Base-by-base conservation (phyloP, 2,888 invertebrate species). In the Apodemia hepburni region DNA sequence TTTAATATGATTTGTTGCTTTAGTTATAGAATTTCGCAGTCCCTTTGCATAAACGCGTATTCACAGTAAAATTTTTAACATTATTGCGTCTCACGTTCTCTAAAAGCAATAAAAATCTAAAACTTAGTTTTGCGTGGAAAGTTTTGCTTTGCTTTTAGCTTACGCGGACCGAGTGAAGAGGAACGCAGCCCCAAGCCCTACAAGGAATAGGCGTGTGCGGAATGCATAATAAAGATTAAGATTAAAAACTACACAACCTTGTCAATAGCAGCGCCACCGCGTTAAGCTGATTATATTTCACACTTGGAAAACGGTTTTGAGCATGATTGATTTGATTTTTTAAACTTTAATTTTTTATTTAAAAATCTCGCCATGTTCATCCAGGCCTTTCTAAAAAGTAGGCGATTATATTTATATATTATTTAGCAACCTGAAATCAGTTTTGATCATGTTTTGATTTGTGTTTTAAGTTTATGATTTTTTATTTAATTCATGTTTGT, bases 231-330 rank as follows among this genome's bases (percentile, higher is more conserved):
- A 83, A 78, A 85, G 82, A 76, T 79, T 82, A 77, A 85, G 86
- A 90, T 90, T 91, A 91, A 89, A 90, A 91, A 88, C 87, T 89
- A 86, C 81, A 85, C 80, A 85, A 84, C 79, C 85, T 78, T 87
- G 88, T 88, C 89, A 85, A 87, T 85, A 84, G 69, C 85, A 85
- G 80, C 68, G 64, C 68, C 70, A 64, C 68, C 70, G 69, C 67
- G 70, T 64, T 60, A 66, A 62, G 61, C 61, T 58, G 61, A 62
- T 47, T 62, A 64, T 65, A 18, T 57, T 51, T 61, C 49, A 12
- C 18, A 17, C 9, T 54, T n/a, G n/a, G n/a, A n/a, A n/a, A n/a
- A n/a, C 33, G 18, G 61, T 51, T 35, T 18, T 47, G 35, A 29
- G 6, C 49, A 35, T 35, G 35, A 35, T 49, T 51, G 45, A 38